phyloP scores from a whole-genome alignment of 2,797 vertebrate genomes.

The Eulemur coronatus region DNA sequence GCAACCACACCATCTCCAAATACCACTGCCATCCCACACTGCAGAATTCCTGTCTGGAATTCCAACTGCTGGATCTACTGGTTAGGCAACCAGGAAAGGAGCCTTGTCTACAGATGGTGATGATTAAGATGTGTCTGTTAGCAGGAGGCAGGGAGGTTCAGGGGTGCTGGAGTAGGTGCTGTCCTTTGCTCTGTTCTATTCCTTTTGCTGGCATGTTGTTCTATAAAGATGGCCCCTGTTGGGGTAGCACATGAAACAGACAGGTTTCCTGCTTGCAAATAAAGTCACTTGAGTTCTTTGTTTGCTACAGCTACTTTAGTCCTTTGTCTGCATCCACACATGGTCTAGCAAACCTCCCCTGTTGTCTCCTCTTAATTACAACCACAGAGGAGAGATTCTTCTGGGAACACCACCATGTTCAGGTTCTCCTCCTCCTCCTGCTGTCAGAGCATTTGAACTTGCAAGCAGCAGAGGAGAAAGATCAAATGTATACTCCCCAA shows the following conservation, averaged over 20 bases:
- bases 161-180: too few relatives aligned
- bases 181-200: neutral
- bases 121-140: neutral
- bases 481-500: neutral
- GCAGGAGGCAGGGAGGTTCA: neutral
- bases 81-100: neutral
- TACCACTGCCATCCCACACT: neutral
- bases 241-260: neutral
- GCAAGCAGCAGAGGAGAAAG: neutral
- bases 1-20: neutral
- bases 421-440: neutral
- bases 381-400: neutral
- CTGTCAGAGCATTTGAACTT: neutral
- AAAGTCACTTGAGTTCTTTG: neutral
- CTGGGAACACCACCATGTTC: neutral
- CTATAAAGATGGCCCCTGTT: neutral
- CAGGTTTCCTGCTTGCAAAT: neutral
- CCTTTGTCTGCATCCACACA: neutral
- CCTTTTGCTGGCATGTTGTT: neutral
- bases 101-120: neutral
- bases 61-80: neutral
- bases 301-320: neutral
- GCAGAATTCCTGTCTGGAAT: neutral
- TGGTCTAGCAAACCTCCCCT: neutral
- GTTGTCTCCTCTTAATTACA: neutral